Evolutionary conservation across 2,797 vertebrate genomes (phyloP).

Genomic region (Cynopterus sphinx): DNA sequence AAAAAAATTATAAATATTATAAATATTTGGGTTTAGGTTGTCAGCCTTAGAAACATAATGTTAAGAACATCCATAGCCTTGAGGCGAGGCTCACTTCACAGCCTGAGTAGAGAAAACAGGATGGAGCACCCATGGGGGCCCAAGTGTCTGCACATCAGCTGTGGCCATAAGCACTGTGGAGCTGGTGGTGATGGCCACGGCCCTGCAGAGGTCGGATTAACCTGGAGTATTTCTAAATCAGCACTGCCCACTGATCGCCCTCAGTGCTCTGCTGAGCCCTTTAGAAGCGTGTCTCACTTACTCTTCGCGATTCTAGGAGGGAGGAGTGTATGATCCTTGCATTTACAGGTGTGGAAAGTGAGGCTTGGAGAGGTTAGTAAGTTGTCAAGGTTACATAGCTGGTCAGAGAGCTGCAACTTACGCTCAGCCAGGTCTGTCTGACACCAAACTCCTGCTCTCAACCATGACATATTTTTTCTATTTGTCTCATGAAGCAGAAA

Average conservation of each 20-base stretch:
- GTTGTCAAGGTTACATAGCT: not conserved
- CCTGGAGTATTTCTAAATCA: not conserved
- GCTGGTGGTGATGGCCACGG: no score
- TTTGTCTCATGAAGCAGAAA: slow-evolving; percentile 58
- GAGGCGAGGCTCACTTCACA: not conserved
- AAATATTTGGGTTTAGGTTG: not conserved
- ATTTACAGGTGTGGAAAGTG: slow-evolving; percentile 43
- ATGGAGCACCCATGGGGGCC: not conserved
- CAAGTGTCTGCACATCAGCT: not conserved
- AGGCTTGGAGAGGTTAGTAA: not conserved
- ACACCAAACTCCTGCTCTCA: slow-evolving; percentile 42
- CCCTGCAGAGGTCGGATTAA: not conserved
- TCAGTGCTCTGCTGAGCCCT: not conserved
- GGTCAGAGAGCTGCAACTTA: not conserved
- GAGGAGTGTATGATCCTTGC: not conserved
- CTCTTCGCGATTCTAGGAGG: not conserved
- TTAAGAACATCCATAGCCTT: not conserved
- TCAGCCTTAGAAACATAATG: not conserved
- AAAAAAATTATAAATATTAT: not conserved
- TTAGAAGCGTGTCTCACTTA: not conserved
- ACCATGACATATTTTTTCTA: slow-evolving; percentile 26
- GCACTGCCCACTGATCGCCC: not conserved
- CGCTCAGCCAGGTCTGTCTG: not conserved
- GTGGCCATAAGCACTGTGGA: not conserved
- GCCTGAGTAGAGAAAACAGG: not conserved